These are phyloP conservation scores for Hozukius guyotensis DNA, from an alignment of 2,797 vertebrate species.

Conservation along the genomic window DNA sequence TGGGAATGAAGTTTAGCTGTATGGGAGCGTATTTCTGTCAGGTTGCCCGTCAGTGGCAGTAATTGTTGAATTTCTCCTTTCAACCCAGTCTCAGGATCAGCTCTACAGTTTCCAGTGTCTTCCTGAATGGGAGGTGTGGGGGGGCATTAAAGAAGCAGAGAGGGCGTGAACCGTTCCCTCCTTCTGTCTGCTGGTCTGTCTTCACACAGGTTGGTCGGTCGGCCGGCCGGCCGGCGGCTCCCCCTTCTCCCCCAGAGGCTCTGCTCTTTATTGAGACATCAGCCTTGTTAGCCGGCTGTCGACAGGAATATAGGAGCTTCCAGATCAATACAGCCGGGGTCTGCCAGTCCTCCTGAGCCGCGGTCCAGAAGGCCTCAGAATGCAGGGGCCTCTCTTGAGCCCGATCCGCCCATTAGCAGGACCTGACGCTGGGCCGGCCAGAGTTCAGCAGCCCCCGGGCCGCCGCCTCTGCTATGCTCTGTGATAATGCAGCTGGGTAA, in stretches of 20 bases:
- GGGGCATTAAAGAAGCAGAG: conserved; percentile 7
- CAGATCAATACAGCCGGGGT: conserved; percentile 61
- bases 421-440: conserved; percentile 46
- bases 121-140: background rate
- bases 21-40: too few species aligned
- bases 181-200: conserved; percentile 13
- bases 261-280: conserved; percentile 71
- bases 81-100: background rate
- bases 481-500: conserved; percentile 52
- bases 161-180: conserved; percentile 19
- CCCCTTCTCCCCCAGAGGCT: conserved; percentile 25
- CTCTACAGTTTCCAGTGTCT: background rate
- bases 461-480: conserved; percentile 24
- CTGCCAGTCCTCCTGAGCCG: conserved; percentile 43
- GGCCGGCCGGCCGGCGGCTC: conserved; percentile 3
- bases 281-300: conserved; percentile 76
- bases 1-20: too few species aligned
- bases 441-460: conserved; percentile 46
- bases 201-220: conserved; percentile 28
- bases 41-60: background rate
- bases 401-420: conserved; percentile 51
- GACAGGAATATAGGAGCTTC: conserved; percentile 54
- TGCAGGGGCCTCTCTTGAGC: conserved; percentile 58
- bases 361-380: conserved; percentile 33
- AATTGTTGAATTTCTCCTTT: background rate